Conservation (phyloP, 2,888 invertebrate species). For the Drosophila fulvimacula region DNA sequence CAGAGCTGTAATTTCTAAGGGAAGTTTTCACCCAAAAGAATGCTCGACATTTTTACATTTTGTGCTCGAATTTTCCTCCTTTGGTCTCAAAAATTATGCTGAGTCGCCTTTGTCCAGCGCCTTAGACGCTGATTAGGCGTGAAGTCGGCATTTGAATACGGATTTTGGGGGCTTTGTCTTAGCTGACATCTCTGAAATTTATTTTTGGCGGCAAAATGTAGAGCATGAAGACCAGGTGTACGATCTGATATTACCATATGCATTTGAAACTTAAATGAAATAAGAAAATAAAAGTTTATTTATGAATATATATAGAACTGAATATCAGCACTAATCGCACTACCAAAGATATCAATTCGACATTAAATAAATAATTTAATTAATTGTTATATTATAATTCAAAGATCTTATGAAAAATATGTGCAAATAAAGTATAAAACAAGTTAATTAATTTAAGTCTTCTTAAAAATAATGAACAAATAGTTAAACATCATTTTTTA, state of each 20-base stretch:
- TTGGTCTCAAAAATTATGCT: conserved; percentile 55
- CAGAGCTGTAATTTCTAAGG: conserved; percentile 55
- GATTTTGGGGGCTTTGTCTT: conserved; percentile 30
- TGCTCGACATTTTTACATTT: conserved; percentile 44
- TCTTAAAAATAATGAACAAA: neutral
- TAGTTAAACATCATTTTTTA: neutral
- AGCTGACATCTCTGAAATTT: conserved; percentile 28
- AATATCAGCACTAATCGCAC: neutral
- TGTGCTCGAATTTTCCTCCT: conserved; percentile 66
- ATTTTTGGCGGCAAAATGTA: conserved; percentile 64
- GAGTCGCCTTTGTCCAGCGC: conserved; percentile 58
- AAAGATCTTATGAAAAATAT: neutral
- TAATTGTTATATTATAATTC: neutral
- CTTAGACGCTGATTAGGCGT: conserved; percentile 73
- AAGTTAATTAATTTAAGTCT: too few relatives aligned
- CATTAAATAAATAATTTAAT: neutral
- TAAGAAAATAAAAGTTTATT: neutral
- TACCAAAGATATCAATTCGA: neutral
- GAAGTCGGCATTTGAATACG: conserved; percentile 75
- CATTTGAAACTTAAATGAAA: neutral
- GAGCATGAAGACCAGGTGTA: conserved; percentile 29
- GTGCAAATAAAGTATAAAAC: neutral
- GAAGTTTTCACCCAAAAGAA: conserved; percentile 43
- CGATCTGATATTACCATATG: neutral
- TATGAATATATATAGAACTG: neutral